phyloP scores from a whole-genome alignment of 2,113 vertebrate species.

The Mus spicilegus region DNA sequence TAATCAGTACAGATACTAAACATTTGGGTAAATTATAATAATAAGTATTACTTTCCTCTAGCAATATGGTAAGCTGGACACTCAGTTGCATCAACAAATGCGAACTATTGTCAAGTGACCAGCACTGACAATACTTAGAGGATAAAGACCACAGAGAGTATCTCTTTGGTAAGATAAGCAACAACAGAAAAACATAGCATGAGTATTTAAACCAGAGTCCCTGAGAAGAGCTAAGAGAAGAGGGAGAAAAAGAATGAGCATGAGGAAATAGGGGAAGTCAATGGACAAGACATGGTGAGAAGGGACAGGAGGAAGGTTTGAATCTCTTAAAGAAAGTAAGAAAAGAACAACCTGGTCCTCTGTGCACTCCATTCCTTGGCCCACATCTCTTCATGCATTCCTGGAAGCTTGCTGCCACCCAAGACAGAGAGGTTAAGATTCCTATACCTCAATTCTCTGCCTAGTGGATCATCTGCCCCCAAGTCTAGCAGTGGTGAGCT shows the following conservation, averaged over 20 bases:
- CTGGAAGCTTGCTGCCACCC: too few relatives aligned
- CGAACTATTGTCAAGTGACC: background rate
- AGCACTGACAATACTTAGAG: background rate
- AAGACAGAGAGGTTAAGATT: too few relatives aligned
- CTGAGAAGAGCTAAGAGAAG: background rate
- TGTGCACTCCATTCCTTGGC: too few relatives aligned
- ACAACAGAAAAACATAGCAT: background rate
- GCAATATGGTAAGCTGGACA: background rate
- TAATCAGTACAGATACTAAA: background rate
- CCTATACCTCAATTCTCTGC: too few relatives aligned
- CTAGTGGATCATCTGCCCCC: too few relatives aligned
- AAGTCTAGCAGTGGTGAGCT: too few relatives aligned
- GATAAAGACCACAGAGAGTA: background rate
- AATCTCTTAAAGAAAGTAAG: background rate
- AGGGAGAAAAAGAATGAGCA: background rate
- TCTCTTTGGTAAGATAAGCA: constrained; percentile 36
- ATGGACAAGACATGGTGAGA: too few relatives aligned
- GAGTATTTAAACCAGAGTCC: background rate
- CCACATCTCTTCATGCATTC: too few relatives aligned
- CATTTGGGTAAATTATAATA: constrained; percentile 21
- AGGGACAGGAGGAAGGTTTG: background rate
- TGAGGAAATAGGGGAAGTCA: background rate
- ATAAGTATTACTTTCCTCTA: constrained; percentile 13
- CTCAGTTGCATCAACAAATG: background rate
- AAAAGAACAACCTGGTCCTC: too few relatives aligned